These are phyloP conservation scores for Julus scanicus DNA, from an alignment of 2,888 invertebrate genomes.

Conservation along the genomic window DNA sequence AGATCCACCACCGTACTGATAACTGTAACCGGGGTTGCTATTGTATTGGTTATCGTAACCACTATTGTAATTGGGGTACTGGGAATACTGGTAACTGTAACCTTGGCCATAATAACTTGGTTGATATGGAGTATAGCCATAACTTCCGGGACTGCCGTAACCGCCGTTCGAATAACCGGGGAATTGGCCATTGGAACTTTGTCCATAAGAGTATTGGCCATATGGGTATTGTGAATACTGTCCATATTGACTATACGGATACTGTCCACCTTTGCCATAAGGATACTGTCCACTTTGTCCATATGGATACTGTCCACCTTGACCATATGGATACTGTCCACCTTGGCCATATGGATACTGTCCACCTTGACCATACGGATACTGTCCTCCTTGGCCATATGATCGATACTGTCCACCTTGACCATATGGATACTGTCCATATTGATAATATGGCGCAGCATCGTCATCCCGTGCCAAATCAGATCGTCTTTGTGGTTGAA, in stretches of 20 bases:
- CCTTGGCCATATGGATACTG: neutral
- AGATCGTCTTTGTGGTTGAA: neutral
- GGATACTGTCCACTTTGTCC: neutral
- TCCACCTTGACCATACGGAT: neutral
- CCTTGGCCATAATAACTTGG: neutral
- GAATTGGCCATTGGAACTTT: neutral
- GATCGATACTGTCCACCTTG: no score
- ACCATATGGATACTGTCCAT: neutral
- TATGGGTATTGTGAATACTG: neutral
- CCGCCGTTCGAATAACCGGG: neutral
- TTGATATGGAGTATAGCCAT: neutral
- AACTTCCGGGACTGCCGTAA: constrained; percentile 17
- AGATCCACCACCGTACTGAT: constrained; percentile 25
- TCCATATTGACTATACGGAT: neutral
- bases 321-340: neutral
- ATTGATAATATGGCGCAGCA: neutral
- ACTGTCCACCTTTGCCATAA: neutral
- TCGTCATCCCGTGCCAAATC: neutral
- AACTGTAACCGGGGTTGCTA: neutral
- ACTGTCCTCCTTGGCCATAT: neutral
- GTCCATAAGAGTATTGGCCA: neutral
- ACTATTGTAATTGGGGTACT: neutral
- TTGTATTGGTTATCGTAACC: neutral
- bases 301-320: neutral
- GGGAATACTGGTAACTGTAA: neutral